phyloP scores from a whole-genome alignment of 2,888 invertebrate genomes.

The Autographa pulchrina region DNA sequence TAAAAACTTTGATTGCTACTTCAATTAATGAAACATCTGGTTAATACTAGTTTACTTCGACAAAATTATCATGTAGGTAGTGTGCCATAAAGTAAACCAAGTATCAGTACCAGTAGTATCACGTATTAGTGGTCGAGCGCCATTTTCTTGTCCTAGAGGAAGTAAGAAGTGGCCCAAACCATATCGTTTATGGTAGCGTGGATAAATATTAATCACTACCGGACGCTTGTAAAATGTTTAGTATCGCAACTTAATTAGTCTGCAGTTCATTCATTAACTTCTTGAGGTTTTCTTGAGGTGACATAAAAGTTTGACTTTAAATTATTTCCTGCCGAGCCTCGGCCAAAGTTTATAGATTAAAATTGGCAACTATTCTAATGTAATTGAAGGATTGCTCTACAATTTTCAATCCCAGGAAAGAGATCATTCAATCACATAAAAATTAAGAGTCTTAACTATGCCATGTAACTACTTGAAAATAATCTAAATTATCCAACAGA shows the following conservation, averaged over 20 bases:
- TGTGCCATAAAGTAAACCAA: conserved; percentile 18
- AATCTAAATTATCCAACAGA: too few relatives aligned
- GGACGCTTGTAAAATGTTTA: conserved; percentile 27
- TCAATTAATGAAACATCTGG: neutral
- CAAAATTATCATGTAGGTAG: neutral
- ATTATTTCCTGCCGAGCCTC: neutral
- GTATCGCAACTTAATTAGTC: neutral
- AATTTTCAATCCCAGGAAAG: too few relatives aligned
- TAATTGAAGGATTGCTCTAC: too few relatives aligned
- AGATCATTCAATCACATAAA: too few relatives aligned
- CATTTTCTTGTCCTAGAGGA: conserved; percentile 47
- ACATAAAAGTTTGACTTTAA: neutral
- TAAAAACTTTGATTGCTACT: too few relatives aligned
- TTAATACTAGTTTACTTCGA: neutral
- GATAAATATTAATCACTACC: conserved; percentile 37
- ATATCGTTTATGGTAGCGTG: conserved; percentile 27
- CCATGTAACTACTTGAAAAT: too few relatives aligned
- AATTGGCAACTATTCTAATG: too few relatives aligned
- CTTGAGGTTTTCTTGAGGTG: neutral
- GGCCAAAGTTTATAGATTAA: too few relatives aligned
- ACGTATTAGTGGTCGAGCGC: conserved; percentile 34
- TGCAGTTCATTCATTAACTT: neutral
- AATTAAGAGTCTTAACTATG: too few relatives aligned
- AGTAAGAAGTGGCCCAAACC: conserved; percentile 38
- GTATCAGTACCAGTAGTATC: conserved; percentile 27